Base-by-base conservation (phyloP, 2,888 invertebrate species). In the Muschampia plurimacula region DNA sequence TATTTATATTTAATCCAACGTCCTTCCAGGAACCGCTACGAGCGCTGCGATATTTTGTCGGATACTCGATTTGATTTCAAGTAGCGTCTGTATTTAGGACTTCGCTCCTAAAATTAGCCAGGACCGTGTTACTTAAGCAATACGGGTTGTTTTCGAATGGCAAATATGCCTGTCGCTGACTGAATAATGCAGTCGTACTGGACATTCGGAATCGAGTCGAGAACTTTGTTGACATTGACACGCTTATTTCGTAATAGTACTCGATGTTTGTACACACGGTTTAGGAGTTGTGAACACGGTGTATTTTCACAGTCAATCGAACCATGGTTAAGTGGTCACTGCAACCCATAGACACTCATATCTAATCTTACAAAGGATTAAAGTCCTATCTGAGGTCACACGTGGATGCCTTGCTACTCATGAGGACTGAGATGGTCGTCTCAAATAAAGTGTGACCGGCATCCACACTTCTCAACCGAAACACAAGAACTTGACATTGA, bases 161-260 rank as follows among this genome's bases (percentile, higher is more conserved):
- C 62, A 15, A n/a, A 15, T 8, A 15, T 13, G 36, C 32, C 62
- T 62, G 67, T 60, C 41, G 67, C 46, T 41, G 71, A 67, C 66
- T 71, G 60, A 63, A 72, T 69, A 72, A 74, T 67, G 69, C 67
- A 60, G 65, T 52, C 63, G 52, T 60, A 22, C 57, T 67, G 71
- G 67, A 67, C 66, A 73, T 75, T 74, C 67, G 67, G 72, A 72
- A 72, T 72, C 63, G 67, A 72, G 52, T 72, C 55, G 67, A 72
- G 72, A 72, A 67, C 73, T 67, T 46, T 69, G 71, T 71, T 71
- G 74, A 76, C 76, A 76, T 73, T 76, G 76, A 73, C 76, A 76
- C 76, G 57, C 69, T 73, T 74, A 74, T 76, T 76, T 76, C 76
- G 76, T 74, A 76, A 76, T 62, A 65, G 64, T 67, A 22, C 60